Evolutionary conservation across 2,888 invertebrate species (phyloP), one percentile per base, ranked within the genome.

Genomic region (Gastrophysa polygoni): DNA sequence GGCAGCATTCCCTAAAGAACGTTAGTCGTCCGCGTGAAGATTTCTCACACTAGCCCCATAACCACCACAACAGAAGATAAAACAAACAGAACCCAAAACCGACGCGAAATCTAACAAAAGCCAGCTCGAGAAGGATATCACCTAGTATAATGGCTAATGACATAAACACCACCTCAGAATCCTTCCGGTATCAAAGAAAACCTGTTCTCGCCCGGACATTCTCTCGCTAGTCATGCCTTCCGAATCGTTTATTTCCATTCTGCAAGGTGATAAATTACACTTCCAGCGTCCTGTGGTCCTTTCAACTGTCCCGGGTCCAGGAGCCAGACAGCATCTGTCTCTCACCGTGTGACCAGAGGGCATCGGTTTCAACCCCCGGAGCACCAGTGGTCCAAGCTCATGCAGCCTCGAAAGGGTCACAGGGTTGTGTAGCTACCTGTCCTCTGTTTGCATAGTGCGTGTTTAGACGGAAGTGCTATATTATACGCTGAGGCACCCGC

Each of bases 311-410:
- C 57, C 60, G 66, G 73, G 70, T 72, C 69, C 68, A 66, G 65
- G 71, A 69, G 71, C 69, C 68, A 66, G 59, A 49, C 73, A 73
- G 75, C 74, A 75, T 75, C 75, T 75, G 75, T 67, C 73, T 71
- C 65, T 60, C 66, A 76, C 76, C 75, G 75, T 75, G 76, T 75
- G 76, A 76, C 76, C 76, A 73, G 59, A 67, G 75, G 75, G 69
- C 71, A 73, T 54, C 56, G 38, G n/a, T 11, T 50, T 46, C 24
- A 55, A 29, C 56, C 46, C 56, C 21, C 11, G 32, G 32, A 11
- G 32, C 51, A 51, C 24, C 24, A 32, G 29, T 8, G 29, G 44
- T 44, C 34, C 21, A 18, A 38, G 52, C 24, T 17, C 52, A n/a
- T n/a, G n/a, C n/a, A 38, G 18, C 16, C 44, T 48, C 28, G 38